These are phyloP conservation scores for Enteromius radiatus DNA, from an alignment of 2,797 vertebrate genomes.

Conservation along the genomic window DNA sequence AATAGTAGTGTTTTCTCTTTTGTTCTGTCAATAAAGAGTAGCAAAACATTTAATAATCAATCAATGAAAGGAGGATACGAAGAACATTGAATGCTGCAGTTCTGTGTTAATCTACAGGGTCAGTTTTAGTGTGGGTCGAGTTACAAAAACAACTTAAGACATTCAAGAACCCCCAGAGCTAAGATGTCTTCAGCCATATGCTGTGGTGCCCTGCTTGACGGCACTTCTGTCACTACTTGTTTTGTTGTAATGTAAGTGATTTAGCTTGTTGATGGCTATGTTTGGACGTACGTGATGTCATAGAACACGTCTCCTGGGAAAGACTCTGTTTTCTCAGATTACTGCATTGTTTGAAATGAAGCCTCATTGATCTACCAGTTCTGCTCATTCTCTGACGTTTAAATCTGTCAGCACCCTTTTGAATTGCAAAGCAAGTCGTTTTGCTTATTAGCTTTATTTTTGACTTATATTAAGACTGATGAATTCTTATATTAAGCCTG, in stretches of 20 bases:
- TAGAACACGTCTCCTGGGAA: not conserved
- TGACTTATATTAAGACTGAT: not conserved
- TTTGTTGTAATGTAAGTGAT: conserved; percentile 1
- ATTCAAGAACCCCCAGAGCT: conserved; percentile 8
- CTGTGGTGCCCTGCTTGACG: not conserved
- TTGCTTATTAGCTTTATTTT: conserved; percentile 1
- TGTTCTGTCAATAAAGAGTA: not conserved
- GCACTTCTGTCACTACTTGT: conserved; percentile 13
- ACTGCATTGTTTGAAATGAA: conserved; percentile 10
- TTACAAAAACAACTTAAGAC: conserved; percentile 6
- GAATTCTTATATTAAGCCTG: not conserved
- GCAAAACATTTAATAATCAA: not conserved
- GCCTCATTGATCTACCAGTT: not conserved
- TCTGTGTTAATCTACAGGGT: not conserved
- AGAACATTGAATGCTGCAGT: not conserved
- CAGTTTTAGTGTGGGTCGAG: not conserved
- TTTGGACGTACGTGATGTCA: not conserved
- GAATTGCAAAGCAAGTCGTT: not conserved
- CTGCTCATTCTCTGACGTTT: not conserved
- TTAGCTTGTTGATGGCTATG: not conserved
- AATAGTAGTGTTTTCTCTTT: not conserved
- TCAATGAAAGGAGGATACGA: not conserved
- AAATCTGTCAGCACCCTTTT: not conserved
- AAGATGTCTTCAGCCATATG: conserved; percentile 13
- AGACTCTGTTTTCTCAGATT: not conserved